Percentiles rank a stretch among this genome's conserved stretches.
Evolutionary conservation across 2,113 vertebrate species (phyloP).

Genomic region (Lepisosteus oculatus): DNA sequence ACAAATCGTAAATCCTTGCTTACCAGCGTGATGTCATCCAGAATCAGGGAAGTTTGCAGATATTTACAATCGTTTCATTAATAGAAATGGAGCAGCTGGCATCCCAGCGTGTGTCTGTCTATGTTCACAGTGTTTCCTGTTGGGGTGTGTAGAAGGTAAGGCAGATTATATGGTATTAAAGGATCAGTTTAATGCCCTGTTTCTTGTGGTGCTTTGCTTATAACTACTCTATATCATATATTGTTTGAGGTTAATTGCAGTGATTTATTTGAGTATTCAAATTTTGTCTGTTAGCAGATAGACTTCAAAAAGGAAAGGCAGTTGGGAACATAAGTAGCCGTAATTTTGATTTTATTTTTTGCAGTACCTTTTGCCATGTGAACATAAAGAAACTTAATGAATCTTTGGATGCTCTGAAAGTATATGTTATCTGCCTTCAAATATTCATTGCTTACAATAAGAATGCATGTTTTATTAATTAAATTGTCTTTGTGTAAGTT

Average conservation of each 20-base stretch:
- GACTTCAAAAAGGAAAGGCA: no score
- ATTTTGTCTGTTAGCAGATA: no score
- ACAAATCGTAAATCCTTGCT: not conserved
- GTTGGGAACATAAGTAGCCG: no score
- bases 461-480: no score
- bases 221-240: not conserved
- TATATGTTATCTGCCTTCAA: no score
- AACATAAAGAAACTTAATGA: no score
- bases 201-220: constrained; percentile 27
- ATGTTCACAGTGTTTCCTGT: constrained; percentile 22
- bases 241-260: constrained; percentile 11
- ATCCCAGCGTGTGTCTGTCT: constrained; percentile 8
- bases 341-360: no score
- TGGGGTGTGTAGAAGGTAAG: constrained; percentile 31
- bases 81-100: constrained; percentile 8
- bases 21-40: not conserved
- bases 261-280: no score
- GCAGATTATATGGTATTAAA: constrained; percentile 61
- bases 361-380: no score
- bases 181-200: constrained; percentile 61
- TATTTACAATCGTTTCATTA: not conserved
- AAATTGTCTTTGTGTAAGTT: no score
- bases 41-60: not conserved
- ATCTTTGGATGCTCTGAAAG: no score
- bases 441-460: no score